Percentiles rank a stretch among this genome's conserved stretches.
phyloP scores from a whole-genome alignment of 2,888 invertebrate genomes.

The Perdita meconis region DNA sequence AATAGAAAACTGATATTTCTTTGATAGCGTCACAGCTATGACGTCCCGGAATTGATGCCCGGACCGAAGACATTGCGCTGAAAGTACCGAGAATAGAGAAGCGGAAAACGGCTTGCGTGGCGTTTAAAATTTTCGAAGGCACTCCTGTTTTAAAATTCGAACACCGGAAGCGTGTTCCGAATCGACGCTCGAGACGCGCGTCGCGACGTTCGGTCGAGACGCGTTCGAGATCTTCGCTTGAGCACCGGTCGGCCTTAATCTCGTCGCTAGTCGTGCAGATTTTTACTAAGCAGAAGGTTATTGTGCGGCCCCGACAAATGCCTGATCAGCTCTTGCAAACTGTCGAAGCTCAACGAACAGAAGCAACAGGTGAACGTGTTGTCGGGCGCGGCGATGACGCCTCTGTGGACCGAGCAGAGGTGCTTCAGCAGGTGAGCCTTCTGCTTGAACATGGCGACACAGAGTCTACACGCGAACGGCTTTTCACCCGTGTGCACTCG shows the following conservation, averaged over 20 bases:
- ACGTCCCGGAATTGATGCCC: constrained; percentile 30
- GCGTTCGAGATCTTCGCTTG: constrained; percentile 46
- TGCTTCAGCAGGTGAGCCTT: constrained; percentile 95
- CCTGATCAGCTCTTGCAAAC: constrained; percentile 93
- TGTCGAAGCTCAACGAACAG: constrained; percentile 94
- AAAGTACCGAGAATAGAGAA: not conserved
- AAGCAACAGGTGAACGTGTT: constrained; percentile 94
- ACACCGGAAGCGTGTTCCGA: not conserved
- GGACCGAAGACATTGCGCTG: not conserved
- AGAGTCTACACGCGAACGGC: constrained; percentile 94
- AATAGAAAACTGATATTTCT: not conserved
- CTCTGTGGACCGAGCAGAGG: constrained; percentile 94
- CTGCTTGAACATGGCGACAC: constrained; percentile 96
- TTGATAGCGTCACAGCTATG: not conserved
- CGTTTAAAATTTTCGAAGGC: constrained; percentile 6
- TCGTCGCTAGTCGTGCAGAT: constrained; percentile 88
- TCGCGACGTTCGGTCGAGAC: constrained; percentile 1
- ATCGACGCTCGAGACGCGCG: not conserved
- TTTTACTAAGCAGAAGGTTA: constrained; percentile 93
- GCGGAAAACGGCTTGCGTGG: constrained; percentile 7
- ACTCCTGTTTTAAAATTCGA: constrained; percentile 1
- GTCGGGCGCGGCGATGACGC: constrained; percentile 93
- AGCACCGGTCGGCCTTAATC: constrained; percentile 74
- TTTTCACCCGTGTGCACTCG: constrained; percentile 95
- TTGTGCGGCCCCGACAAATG: constrained; percentile 95